phyloP scores from a whole-genome alignment of 2,888 invertebrate species.

The Acanthococcus lagerstroemiae region DNA sequence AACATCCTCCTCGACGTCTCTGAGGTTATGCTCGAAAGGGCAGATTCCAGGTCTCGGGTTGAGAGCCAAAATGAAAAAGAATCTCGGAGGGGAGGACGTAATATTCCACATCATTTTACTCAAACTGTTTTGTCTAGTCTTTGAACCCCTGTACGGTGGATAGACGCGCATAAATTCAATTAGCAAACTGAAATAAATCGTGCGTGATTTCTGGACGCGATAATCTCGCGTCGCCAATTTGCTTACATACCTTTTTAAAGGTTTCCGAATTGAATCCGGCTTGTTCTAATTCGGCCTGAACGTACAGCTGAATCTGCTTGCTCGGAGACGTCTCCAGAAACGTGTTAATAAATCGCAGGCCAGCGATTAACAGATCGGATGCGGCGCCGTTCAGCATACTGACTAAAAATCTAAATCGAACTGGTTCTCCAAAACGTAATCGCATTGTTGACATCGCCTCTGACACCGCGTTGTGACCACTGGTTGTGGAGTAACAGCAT shows the following conservation, averaged over 20 bases:
- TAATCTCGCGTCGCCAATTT: no score
- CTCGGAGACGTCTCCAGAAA: slow-evolving; percentile 65
- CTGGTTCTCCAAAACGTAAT: slow-evolving; percentile 81
- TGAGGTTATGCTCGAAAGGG: no score
- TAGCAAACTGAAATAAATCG: no score
- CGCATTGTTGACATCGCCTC: slow-evolving; percentile 83
- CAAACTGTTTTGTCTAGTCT: no score
- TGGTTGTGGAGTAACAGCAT: slow-evolving; percentile 59
- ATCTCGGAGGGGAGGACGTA: no score
- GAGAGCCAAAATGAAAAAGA: no score
- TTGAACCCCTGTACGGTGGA: no score
- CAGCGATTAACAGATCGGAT: slow-evolving; percentile 65
- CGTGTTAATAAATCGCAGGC: slow-evolving; percentile 73
- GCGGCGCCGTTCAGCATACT: slow-evolving; percentile 69
- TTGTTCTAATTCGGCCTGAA: slow-evolving; percentile 67
- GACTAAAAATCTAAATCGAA: slow-evolving; percentile 79
- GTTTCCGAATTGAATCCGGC: slow-evolving; percentile 58
- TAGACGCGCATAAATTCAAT: no score
- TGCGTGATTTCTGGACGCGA: no score
- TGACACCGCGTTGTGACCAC: slow-evolving; percentile 74
- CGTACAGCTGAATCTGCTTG: slow-evolving; percentile 66
- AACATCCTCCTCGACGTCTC: no score
- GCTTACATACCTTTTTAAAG: slow-evolving; percentile 7
- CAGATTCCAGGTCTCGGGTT: no score
- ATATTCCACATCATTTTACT: no score